Base-by-base conservation (phyloP, 2,888 invertebrate species). In the Furcula furcula region DNA sequence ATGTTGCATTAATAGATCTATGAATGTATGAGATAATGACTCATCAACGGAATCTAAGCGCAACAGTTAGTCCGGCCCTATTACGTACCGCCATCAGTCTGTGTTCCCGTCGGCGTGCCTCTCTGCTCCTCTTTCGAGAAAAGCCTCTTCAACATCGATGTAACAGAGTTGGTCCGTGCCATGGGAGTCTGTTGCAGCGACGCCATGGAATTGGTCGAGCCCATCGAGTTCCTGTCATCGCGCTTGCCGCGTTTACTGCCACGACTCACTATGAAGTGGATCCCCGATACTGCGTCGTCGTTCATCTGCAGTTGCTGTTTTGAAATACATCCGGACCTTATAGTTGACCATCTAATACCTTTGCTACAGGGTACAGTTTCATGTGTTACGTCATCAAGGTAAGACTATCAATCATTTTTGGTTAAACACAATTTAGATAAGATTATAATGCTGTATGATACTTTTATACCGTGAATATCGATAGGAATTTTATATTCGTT, bases 91-190 rank as follows among this genome's bases (percentile, higher is more conserved):
- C 86, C 90, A 36, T 91, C 91, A 0, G 89, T 88, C 58, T 89
- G 90, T 11, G 76, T 66, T 28, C 56, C 37, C 7, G 56, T 34
- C 1, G 63, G 47, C 4, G 65, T 63, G 21, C 67, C 63, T 19
- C 88, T 89, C 35, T 78, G 81, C 26, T 95, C 95, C 44, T 95
- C 95, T 41, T 94, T 92, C 29, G 93, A 94, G 62, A 96, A 94
- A 32, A 96, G 84, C 46, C 94, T 90, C 65, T 94, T 94, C 4
- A 96, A 76, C 62, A 94, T 93, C 7, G 93, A 94, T 0, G 95
- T 94, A 19, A 95, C 95, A 0, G 95, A 95, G 58, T 92, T 93
- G 0, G 93, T 93, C 29, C 95, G 89, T 0, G 93, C 91, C 57
- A 96, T 83, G 0, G 43, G 94, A 84, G 50, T 94, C 91, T 45